phyloP scores from a whole-genome alignment of 2,888 invertebrate genomes.

The Hecatera dysodea region DNA sequence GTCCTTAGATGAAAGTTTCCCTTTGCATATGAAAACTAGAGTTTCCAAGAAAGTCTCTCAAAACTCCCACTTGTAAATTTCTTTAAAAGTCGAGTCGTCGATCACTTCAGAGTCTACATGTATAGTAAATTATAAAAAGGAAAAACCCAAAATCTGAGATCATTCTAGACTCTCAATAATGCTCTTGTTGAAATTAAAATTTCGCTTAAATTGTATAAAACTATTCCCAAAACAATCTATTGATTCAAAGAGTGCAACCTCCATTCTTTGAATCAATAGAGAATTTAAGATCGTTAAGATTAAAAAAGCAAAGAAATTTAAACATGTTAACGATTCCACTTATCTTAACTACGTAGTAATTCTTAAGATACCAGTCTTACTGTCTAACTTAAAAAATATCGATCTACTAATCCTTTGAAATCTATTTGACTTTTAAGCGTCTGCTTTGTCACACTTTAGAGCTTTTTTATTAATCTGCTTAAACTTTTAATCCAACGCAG shows the following conservation, averaged over 20 bases:
- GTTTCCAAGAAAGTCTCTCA: no score
- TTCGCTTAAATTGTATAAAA: neutral
- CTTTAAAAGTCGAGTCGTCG: no score
- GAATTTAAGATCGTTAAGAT: neutral
- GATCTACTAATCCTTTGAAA: conserved; percentile 31
- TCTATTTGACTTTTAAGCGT: conserved; percentile 28
- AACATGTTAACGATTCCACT: conserved; percentile 26
- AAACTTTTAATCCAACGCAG: conserved; percentile 7
- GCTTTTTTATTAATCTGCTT: conserved; percentile 26
- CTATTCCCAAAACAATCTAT: neutral
- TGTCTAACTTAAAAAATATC: conserved; percentile 8
- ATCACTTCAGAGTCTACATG: no score
- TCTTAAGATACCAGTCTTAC: no score
- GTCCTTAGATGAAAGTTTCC: no score
- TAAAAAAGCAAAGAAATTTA: neutral
- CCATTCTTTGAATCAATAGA: no score
- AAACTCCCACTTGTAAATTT: no score
- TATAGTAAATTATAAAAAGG: neutral
- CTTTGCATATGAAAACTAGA: no score
- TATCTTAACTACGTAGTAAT: conserved; percentile 7
- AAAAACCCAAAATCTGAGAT: neutral
- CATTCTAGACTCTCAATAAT: neutral
- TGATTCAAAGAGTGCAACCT: neutral
- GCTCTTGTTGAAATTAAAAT: no score
- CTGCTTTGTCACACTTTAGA: conserved; percentile 22